Conservation (phyloP, 2,113 vertebrate species). For the Antigone vipio region DNA sequence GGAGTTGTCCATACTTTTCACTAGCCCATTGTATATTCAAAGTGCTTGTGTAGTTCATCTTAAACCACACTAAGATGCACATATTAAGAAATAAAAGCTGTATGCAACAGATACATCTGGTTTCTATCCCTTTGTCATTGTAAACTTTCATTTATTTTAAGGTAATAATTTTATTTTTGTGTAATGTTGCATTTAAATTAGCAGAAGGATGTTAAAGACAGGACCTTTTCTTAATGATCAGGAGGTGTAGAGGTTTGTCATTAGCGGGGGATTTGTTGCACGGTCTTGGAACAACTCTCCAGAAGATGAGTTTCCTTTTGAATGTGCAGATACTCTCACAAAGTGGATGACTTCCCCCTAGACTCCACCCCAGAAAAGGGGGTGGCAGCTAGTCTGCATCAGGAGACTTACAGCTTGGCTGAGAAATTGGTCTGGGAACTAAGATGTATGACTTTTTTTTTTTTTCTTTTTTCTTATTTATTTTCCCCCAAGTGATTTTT, state of each 20-base stretch:
- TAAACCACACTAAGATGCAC: not conserved
- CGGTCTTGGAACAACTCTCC: not conserved
- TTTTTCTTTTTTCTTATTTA: not conserved
- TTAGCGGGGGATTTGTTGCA: not conserved
- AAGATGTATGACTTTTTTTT: not conserved
- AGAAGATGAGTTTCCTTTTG: not conserved
- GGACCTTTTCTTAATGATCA: not conserved
- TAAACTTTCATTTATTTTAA: not conserved
- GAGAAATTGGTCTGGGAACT: not conserved
- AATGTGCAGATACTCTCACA: not conserved
- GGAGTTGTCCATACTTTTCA: not conserved
- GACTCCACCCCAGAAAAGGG: not conserved
- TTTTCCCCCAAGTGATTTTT: not conserved
- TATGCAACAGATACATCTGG: not conserved
- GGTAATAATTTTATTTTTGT: not conserved
- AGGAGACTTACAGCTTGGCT: not conserved
- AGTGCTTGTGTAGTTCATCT: not conserved
- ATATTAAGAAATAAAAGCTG: not conserved
- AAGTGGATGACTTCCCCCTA: not conserved
- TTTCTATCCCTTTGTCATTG: not conserved
- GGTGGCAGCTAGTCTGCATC: not conserved
- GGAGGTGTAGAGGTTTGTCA: not conserved
- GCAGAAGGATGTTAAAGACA: not conserved
- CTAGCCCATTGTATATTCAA: not conserved
- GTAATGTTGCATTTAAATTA: not conserved